These are phyloP conservation scores for Pogona vitticeps DNA, from an alignment of 2,113 vertebrate species.

Conservation along the genomic window DNA sequence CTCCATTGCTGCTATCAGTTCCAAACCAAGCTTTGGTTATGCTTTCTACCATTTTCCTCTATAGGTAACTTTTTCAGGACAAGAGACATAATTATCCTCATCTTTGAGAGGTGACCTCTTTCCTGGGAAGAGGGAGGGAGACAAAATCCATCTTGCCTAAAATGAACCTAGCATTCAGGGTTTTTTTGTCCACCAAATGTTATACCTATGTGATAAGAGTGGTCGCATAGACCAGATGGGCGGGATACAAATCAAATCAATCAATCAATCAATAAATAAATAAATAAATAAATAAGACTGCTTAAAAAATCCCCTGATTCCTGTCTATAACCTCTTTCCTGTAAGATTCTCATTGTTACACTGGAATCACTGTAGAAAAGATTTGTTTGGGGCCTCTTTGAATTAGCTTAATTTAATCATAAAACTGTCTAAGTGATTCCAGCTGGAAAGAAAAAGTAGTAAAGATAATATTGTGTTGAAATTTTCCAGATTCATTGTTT, in stretches of 20 bases:
- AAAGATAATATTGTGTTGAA: slow-evolving; percentile 9
- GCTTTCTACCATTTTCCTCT: background rate
- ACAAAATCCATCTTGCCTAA: background rate
- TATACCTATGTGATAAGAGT: background rate
- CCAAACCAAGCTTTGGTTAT: background rate
- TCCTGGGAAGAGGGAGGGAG: no score
- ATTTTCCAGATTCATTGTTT: background rate
- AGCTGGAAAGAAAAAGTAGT: slow-evolving; percentile 18
- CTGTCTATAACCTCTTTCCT: background rate
- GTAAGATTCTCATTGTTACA: background rate
- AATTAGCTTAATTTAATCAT: slow-evolving; percentile 6
- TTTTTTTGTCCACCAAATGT: background rate
- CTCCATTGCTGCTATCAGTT: background rate
- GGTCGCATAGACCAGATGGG: no score
- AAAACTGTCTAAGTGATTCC: background rate
- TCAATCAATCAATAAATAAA: no score
- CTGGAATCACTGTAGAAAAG: background rate
- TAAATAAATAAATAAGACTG: no score
- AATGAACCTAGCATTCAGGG: background rate
- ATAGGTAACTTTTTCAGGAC: background rate
- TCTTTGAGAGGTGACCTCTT: background rate
- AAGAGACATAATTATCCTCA: background rate
- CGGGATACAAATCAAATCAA: no score
- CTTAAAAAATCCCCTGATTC: background rate
- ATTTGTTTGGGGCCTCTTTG: background rate